Base-by-base conservation (phyloP, 1,140 invertebrate genomes). In the Andricus grossulariae region DNA sequence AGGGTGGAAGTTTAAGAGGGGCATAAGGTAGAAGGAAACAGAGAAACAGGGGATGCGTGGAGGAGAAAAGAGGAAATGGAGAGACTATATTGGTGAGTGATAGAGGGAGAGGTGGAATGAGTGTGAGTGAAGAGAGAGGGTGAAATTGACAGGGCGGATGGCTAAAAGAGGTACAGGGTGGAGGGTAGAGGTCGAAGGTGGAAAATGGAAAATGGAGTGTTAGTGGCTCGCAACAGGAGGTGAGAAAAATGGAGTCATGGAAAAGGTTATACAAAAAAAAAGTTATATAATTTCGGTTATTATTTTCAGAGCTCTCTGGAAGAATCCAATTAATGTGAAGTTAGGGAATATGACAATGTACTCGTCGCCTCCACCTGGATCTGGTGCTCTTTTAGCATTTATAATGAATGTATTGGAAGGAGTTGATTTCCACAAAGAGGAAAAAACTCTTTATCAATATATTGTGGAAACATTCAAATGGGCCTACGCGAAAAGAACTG, bases 401-500 rank as follows among this genome's bases (percentile, higher is more conserved):
- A 97, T 98, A 16, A 86, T 99, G 60, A 97, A 97, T 83, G 93
- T 98, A 50, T 90, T 99, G 82, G 93, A 95, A 72, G 92, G 92
- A 0, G 92, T 95, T 80, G 83, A 94, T 6, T 80, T 88, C 4
- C 84, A 83, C 0, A 74, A 86, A 1, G 78, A 89, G 11, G 86
- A 87, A n/a, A 89, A 90, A 54, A 79, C 94, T 11, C 88, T 93
- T n/a, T 94, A 94, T 92, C 98, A 99, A 81, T 93, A 96, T 50
- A 94, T 99, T 45, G 92, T 97, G 2, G 98, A 99, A 91, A 94
- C 96, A 2, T 98, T 98, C 86, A 99, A 99, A 90, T 99, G 96
- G 93, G 97, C 95, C 12, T 99, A 98, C 89, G 98, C 97, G 0
- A 94, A 93, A 82, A 92, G 98, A 77, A 97, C 96, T 6, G 93